phyloP scores from a whole-genome alignment of 2,113 vertebrate species.

The Leiothrix lutea region DNA sequence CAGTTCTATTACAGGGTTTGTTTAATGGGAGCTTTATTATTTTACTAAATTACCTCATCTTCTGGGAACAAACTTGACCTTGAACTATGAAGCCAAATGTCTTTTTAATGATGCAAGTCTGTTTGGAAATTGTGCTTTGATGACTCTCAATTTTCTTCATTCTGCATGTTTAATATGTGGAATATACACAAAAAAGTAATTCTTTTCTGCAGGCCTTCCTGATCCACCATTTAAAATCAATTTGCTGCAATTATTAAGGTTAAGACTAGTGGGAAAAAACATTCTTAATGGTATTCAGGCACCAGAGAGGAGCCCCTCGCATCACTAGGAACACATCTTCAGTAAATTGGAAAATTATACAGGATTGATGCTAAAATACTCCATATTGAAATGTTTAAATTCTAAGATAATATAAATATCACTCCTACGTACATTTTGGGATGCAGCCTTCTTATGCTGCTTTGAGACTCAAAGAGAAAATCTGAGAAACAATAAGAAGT shows the following conservation, averaged over 20 bases:
- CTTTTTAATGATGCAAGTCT: slow-evolving; percentile 51
- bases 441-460: not conserved
- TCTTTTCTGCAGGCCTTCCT: not conserved
- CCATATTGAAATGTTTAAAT: not conserved
- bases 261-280: not conserved
- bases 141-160: slow-evolving; percentile 34
- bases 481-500: not conserved
- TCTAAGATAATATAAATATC: not conserved
- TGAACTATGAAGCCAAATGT: slow-evolving; percentile 49
- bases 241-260: not conserved
- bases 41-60: slow-evolving; percentile 68
- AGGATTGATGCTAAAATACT: not conserved
- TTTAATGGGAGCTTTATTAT: slow-evolving; percentile 60
- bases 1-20: slow-evolving; percentile 50
- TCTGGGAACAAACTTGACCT: slow-evolving; percentile 65
- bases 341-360: not conserved
- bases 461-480: not conserved
- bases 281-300: not conserved
- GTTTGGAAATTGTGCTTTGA: slow-evolving; percentile 38
- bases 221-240: not conserved
- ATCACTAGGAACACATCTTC: not conserved
- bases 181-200: not conserved
- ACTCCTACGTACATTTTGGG: not conserved
- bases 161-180: not conserved
- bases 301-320: not conserved